Evolutionary conservation across 2,888 invertebrate genomes (phyloP), one percentile per base, ranked within the genome.

Genomic region (Oscheius sp.): DNA sequence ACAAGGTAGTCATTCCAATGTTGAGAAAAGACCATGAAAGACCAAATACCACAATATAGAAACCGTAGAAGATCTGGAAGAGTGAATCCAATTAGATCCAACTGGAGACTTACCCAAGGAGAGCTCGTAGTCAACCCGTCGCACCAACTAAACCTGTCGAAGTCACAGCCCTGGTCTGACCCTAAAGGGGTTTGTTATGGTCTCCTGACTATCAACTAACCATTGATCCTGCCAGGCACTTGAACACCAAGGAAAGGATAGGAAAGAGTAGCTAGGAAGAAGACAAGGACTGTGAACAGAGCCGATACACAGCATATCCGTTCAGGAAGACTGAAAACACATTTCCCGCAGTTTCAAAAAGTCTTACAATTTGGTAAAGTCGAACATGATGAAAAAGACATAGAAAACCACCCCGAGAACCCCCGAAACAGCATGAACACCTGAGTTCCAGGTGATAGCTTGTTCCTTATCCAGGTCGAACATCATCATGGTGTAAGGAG

Each of bases 401-500:
- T 77, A 81, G 51, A 81, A 60, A 0, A 71, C 7, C 11, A 79
- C 78, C 2, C 76, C 79, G n/a, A 78, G 65, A 1, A 66, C 13
- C 9, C 81, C 81, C 50, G 76, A 33, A 55, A 74, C 57, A 1
- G 77, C 79, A 47, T 79, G 79, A 35, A 74, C 68, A 35, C 51
- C 74, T 0, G 81, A 75, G 21, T 79, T 81, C 9, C 73, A 73
- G 7, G 76, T 66, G 32, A 81, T 79, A 2, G 77, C 74, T 63
- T 76, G 65, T 55, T 76, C 79, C 51, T 78, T 79, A 47, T 75
- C 75, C 32, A 78, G 74, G 3, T 74, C 73, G 50, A 81, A 81
- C 81, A 81, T 81, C 78, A 81, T 78, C 78, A 81, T 81, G 3
- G 77, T 75, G 66, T 79, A 81, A 9, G 81, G 79, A 5, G 78